A percentile compares a stretch with the other conserved stretches of the same genome.
phyloP scores from a whole-genome alignment of 2,113 vertebrate species.

The Coptodon rendalli region DNA sequence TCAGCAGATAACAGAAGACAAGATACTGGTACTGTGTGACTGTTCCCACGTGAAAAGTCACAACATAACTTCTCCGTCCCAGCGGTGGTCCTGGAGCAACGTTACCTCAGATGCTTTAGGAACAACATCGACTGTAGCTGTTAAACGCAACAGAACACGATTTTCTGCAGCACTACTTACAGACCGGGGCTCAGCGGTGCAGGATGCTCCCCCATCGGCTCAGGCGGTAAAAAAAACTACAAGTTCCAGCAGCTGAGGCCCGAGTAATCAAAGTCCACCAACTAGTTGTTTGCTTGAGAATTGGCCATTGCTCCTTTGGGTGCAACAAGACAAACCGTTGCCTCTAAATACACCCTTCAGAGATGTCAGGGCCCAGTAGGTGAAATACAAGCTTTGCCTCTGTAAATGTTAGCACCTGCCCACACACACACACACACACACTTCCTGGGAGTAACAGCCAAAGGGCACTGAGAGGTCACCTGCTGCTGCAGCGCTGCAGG shows the following conservation, averaged over 20 bases:
- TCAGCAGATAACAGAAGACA: not conserved
- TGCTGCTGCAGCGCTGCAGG: conserved; percentile 55
- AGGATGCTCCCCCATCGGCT: conserved; percentile 48
- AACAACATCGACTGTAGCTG: not conserved
- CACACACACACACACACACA: not conserved
- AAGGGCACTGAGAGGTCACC: conserved; percentile 59
- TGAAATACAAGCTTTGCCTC: conserved; percentile 1
- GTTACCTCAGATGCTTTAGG: not conserved
- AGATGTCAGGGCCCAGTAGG: not conserved
- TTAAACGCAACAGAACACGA: not conserved
- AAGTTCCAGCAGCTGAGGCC: conserved; percentile 29
- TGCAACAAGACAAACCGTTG: not conserved
- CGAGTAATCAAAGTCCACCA: not conserved
- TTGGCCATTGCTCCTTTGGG: not conserved
- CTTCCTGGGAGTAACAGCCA: conserved; percentile 17
- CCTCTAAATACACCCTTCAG: conserved; percentile 8
- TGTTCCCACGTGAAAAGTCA: not conserved
- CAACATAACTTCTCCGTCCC: not conserved
- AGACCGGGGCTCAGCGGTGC: not conserved
- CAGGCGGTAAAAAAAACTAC: conserved; percentile 34
- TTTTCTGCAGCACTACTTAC: conserved; percentile 43
- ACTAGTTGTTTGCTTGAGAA: not conserved
- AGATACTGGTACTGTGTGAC: not conserved
- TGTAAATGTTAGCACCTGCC: conserved; percentile 10
- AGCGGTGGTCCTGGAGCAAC: not conserved